Conservation (phyloP, 1,140 invertebrate species). For the Cydia pomonella region DNA sequence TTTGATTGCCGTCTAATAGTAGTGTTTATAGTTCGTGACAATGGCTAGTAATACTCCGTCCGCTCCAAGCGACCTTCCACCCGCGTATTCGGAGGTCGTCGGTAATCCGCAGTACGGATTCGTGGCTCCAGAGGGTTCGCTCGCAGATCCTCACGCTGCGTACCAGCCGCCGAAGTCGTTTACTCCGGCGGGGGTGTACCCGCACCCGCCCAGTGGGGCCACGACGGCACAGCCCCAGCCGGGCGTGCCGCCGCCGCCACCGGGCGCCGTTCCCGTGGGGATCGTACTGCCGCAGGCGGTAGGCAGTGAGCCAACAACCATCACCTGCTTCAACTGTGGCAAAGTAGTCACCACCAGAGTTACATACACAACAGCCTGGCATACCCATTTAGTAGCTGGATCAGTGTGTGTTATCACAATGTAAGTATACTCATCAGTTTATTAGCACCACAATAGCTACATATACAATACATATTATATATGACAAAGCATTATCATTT, state of each 20-base stretch:
- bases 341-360: conserved; percentile 74
- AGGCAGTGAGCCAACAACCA: conserved; percentile 67
- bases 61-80: conserved; percentile 68
- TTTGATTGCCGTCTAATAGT: background rate
- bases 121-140: conserved; percentile 48
- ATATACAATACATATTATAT: background rate
- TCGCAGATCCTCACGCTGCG: conserved; percentile 37
- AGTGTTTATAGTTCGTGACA: conserved; percentile 7
- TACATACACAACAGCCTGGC: conserved; percentile 72
- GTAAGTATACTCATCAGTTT: conserved; percentile 53
- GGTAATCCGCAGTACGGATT: conserved; percentile 72
- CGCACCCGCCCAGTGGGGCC: conserved; percentile 55
- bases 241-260: conserved; percentile 48
- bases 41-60: conserved; percentile 37
- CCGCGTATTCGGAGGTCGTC: conserved; percentile 71
- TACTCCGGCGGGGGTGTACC: conserved; percentile 66
- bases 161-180: conserved; percentile 55
- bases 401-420: conserved; percentile 72
- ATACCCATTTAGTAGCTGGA: conserved; percentile 72
- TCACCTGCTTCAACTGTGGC: conserved; percentile 70
- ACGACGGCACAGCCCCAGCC: conserved; percentile 55
- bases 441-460: background rate
- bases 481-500: background rate
- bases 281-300: conserved; percentile 64
- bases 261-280: conserved; percentile 56